Evolutionary conservation across 2,888 invertebrate species (phyloP).

Genomic region (Conomelus anceps): DNA sequence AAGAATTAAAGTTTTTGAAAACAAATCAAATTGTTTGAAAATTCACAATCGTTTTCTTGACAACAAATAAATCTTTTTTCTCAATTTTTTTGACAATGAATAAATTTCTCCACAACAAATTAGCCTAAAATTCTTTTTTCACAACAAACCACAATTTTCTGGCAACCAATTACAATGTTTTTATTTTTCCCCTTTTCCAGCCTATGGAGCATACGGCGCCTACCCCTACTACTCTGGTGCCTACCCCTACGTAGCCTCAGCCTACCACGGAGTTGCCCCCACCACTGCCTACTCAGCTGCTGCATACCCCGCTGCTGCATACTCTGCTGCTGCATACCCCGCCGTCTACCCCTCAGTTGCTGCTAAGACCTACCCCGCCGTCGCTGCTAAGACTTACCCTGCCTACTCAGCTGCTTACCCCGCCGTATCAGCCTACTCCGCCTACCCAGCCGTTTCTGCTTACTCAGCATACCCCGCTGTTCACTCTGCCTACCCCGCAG

Average conservation of each 20-base stretch:
- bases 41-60: no score
- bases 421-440: neutral
- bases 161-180: neutral
- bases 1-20: no score
- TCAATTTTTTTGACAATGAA: no score
- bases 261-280: neutral
- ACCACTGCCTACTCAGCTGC: neutral
- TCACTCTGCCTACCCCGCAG: no score
- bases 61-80: no score
- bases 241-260: slow-evolving; percentile 13
- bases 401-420: neutral
- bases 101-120: no score
- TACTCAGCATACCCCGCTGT: neutral
- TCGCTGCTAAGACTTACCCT: neutral
- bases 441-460: neutral
- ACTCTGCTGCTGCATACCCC: no score
- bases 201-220: slow-evolving; percentile 7
- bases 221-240: slow-evolving; percentile 11
- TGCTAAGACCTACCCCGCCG: neutral
- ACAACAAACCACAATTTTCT: no score
- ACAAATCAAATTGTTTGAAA: no score
- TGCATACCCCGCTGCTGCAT: neutral
- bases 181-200: neutral
- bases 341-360: neutral
- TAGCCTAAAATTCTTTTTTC: no score